Evolutionary conservation across 2,888 invertebrate genomes (phyloP), one percentile per base, ranked within the genome.

Genomic region (Papilio gigon): DNA sequence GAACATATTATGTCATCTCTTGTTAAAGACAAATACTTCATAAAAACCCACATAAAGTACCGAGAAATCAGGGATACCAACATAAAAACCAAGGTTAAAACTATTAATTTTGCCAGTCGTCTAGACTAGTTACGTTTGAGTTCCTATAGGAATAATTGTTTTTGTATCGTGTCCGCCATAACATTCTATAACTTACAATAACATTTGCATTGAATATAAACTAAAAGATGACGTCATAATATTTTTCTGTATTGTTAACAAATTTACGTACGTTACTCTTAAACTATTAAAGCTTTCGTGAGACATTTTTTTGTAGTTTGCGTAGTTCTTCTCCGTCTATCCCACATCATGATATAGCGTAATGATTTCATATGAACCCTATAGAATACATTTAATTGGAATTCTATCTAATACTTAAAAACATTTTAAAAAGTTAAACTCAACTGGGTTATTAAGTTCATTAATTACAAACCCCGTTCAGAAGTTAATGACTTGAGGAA

Each of bases 401-500:
- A 53, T 53, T 53, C 27, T 8, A 8, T 3, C 6, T 22, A 22
- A 11, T 9, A 47, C n/a, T 40, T 40, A 47, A 47, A 22, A 47
- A 22, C 11, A 47, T 9, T 11, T 47, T 25, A 25, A 50, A 50
- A 22, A 1, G 3, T 53, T 30, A 53, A n/a, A 30, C 40, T 60
- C 4, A 60, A 60, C 22, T 40, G 25, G n/a, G 25, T 37, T 40
- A 60, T 22, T 60, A 22, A 25, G 2, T 30, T n/a, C n/a, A 30
- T 60, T 22, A 60, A n/a, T 58, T 58, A 58, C 22, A n/a, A 59
- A 59, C 1, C 40, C 33, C 25, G n/a, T 50, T 50, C 27, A 47
- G 25, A 30, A 40, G 17, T 53, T 67, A 53, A 61, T 61, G 22
- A 42, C 40, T 47, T 1, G 5, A 27, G 27, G n/a, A 33, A 40